phyloP scores from a whole-genome alignment of 2,113 vertebrate species.

The Phalacrocorax pelagicus region DNA sequence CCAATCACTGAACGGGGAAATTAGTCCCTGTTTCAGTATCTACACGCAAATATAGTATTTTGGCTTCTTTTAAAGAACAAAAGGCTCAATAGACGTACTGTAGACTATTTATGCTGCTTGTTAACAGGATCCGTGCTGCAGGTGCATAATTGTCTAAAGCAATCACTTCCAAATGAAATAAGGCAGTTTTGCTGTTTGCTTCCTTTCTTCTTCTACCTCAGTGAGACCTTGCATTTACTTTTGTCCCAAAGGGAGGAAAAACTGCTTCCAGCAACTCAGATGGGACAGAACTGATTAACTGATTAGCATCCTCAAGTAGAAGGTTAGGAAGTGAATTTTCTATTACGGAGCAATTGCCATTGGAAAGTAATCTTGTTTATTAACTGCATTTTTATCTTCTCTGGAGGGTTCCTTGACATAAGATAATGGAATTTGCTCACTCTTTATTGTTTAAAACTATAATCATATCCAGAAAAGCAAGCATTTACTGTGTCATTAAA shows the following conservation, averaged over 20 bases:
- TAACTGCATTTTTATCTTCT: conserved; percentile 43
- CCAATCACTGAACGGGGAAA: neutral
- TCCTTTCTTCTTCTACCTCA: neutral
- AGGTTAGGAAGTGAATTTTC: conserved; percentile 41
- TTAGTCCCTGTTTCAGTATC: neutral
- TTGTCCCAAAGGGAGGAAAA: conserved; percentile 10
- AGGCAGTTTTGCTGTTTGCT: neutral
- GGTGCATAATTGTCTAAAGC: neutral
- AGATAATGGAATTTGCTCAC: conserved; percentile 18
- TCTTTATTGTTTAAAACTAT: conserved; percentile 41
- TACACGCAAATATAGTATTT: neutral
- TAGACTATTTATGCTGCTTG: neutral
- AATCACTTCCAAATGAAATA: neutral
- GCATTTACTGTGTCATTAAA: conserved; percentile 32
- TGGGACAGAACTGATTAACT: conserved; percentile 21
- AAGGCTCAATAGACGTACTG: neutral
- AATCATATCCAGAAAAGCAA: conserved; percentile 30
- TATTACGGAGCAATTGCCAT: conserved; percentile 26
- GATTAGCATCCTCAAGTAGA: conserved; percentile 34
- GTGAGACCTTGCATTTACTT: neutral
- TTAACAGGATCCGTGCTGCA: neutral
- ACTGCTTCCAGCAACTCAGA: neutral
- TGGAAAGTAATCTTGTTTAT: conserved; percentile 47
- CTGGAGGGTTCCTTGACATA: conserved; percentile 27
- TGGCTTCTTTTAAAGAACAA: neutral